Evolutionary conservation across 1,140 invertebrate species (phyloP).

Genomic region (Ctenoplectra terminalis): DNA sequence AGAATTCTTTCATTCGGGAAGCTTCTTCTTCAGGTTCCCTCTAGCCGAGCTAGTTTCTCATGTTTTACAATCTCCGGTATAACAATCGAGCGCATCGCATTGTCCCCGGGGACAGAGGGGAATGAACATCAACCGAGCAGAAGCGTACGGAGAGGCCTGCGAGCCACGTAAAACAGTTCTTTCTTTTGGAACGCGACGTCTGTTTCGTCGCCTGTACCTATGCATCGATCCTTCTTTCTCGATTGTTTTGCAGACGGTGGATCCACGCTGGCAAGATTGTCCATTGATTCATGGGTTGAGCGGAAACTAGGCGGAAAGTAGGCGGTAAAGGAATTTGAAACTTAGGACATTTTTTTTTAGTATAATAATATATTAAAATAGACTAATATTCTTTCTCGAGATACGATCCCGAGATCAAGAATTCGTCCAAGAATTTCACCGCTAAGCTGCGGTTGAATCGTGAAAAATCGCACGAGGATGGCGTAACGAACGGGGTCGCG

Average conservation of each 20-base stretch:
- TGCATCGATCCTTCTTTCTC: conserved; percentile 7
- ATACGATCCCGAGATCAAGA: neutral
- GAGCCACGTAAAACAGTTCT: conserved; percentile 9
- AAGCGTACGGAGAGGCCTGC: conserved; percentile 45
- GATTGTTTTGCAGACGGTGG: conserved; percentile 13
- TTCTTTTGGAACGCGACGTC: conserved; percentile 16
- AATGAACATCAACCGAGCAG: conserved; percentile 55
- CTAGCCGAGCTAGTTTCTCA: conserved; percentile 72
- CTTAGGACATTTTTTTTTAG: too few species aligned
- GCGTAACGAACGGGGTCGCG: conserved; percentile 21
- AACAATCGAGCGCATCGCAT: conserved; percentile 77
- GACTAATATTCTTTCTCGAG: too few species aligned
- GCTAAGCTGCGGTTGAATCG: neutral
- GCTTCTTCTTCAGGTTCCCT: conserved; percentile 29
- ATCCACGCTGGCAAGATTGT: neutral
- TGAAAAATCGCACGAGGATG: conserved; percentile 1
- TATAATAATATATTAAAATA: too few species aligned
- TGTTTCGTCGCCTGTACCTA: neutral
- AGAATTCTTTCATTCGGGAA: conserved; percentile 32
- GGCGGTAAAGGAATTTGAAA: too few species aligned
- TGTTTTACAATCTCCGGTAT: conserved; percentile 78
- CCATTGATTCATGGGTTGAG: conserved; percentile 14
- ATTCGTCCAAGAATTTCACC: neutral
- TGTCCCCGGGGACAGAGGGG: conserved; percentile 61
- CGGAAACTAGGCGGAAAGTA: neutral